Base-by-base conservation (phyloP, 1,140 invertebrate species). In the Tetramorium parvispinum region DNA sequence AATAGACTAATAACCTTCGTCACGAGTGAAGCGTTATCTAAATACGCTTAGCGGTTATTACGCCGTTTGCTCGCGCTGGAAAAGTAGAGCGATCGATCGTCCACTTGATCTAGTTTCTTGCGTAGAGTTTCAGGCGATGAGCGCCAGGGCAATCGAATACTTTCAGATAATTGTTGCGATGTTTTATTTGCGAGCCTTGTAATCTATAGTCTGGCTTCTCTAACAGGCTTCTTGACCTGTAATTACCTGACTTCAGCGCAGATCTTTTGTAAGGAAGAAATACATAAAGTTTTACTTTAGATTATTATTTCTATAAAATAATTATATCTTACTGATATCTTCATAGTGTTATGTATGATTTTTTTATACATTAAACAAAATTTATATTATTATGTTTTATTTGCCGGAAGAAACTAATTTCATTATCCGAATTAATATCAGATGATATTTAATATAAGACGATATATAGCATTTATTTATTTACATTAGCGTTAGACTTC, bases 41-140 rank as follows among this genome's bases (percentile, higher is more conserved):
- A 90, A 89, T 65, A 89, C 66, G 88, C 40, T 79, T 71, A 55
- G 70, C 66, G 55, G 78, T 85, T 89, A 85, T 89, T 89, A 89
- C 78, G 78, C 87, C 68, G 77, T 78, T 87, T 81, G 32, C 77
- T 73, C 83, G 53, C 85, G 68, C 77, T 71, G 43, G 79, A 89
- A 90, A 89, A 87, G 85, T 90, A 49, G 87, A 89, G 53, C 89
- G 85, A 90, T 89, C 88, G 89, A 90, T 90, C 81, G 49, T 37
- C 76, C 51, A 59, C 76, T 89, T 86, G 88, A 77, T 87, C 89
- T 46, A 90, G 88, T 90, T 90, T 85, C 78, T 70, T 70, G 63
- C 40, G 18, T 27, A 5, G 16, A 87, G 32, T 87, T 79, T 66
- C 65, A 59, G 37, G 24, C 86, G 63, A 68, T 86, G 78, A 85